phyloP scores from a whole-genome alignment of 1,140 invertebrate species.

The Arctopsyche grandis region DNA sequence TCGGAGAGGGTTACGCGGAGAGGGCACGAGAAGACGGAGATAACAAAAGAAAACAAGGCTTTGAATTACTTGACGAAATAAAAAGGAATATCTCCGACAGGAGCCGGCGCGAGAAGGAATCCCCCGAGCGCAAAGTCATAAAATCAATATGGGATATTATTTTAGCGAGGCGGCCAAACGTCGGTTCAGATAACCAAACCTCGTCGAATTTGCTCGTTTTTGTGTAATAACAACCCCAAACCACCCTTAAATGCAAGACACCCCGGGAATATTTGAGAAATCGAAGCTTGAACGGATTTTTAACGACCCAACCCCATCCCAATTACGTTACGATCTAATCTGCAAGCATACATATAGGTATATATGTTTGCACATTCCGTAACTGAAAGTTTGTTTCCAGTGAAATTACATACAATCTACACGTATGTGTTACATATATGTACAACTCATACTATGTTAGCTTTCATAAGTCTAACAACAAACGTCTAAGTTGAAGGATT shows the following conservation, averaged over 20 bases:
- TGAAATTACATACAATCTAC: too few relatives aligned
- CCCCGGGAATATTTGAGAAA: background rate
- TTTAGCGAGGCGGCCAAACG: background rate
- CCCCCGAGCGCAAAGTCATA: constrained; percentile 5
- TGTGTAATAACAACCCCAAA: background rate
- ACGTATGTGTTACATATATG: too few relatives aligned
- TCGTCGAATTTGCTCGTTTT: background rate
- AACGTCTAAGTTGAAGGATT: too few relatives aligned
- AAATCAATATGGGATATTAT: constrained; percentile 24
- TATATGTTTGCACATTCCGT: too few relatives aligned
- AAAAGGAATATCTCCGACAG: background rate
- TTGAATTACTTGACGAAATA: constrained; percentile 30
- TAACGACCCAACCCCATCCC: background rate
- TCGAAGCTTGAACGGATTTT: background rate
- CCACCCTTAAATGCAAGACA: background rate
- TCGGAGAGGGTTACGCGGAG: background rate
- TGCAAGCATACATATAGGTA: background rate
- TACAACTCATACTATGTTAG: too few relatives aligned
- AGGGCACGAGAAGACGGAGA: background rate
- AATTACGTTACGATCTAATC: background rate
- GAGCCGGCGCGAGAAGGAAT: background rate
- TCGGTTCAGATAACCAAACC: background rate
- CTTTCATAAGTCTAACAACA: too few relatives aligned
- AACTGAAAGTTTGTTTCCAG: too few relatives aligned
- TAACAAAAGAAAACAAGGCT: constrained; percentile 21